Evolutionary conservation across 2,888 invertebrate species (phyloP), one percentile per base, ranked within the genome.

Genomic region (Dromius quadrimaculatus): DNA sequence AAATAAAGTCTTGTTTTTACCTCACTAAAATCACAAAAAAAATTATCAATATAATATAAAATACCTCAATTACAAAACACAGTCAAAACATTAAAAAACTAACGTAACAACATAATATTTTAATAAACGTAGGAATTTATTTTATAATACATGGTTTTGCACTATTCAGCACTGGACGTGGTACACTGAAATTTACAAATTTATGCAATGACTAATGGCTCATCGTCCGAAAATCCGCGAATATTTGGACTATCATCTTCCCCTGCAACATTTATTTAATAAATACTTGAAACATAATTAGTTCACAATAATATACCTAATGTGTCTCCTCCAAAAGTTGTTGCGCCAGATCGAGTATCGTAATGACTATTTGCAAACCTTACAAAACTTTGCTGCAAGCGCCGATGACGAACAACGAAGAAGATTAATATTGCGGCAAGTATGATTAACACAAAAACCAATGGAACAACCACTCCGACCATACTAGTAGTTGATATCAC

Each of bases 201-300:
- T 89, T 87, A 95, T 76, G 95, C 94, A 81, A 95, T 92, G 76
- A 97, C 95, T 76, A 97, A 86, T 68, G 95, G 96, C 83, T 96
- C 97, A 82, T 96, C 96, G 81, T 96, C 97, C 0, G 95, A 93
- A 83, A 96, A 96, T 22, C 95, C 94, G 80, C 92, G 89, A 79
- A 95, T 94, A 75, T 94, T 92, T 34, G 95, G 95, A 77, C 92
- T 90, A 78, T 94, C 93, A 78, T 93, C 93, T 75, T 94, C 93
- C 78, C 93, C 93, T 87, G 83, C 11, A 19, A 78, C 28, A 28
- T 28, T 28, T 28, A 28, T 5, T 28, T 3, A 28, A 5, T 28
- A 8, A 28, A 8, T 28, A 28, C 28, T 28, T n/a, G 28, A 11
- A 41, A 41, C 15, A 41, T 11, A 41, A n/a, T 3, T 2, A 2